Conservation (phyloP, 2,113 vertebrate genomes). For the Macquaria ambigua region DNA sequence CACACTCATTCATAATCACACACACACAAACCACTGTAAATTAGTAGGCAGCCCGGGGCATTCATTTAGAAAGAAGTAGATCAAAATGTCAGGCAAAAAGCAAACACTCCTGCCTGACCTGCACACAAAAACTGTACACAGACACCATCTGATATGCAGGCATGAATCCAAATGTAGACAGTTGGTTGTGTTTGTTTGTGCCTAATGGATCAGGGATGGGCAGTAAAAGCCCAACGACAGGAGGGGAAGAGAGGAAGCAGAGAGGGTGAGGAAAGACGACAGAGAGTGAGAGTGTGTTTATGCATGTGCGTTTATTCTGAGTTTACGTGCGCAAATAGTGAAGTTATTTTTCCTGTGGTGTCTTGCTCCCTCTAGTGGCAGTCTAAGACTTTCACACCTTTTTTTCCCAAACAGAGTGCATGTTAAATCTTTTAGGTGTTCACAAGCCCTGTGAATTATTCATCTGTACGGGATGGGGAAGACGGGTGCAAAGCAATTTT, state of each 20-base stretch:
- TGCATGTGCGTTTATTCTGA: background rate
- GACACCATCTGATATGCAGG: background rate
- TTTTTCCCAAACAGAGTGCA: background rate
- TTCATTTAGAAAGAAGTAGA: background rate
- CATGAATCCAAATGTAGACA: background rate
- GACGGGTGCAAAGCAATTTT: background rate
- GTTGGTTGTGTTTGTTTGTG: slow-evolving; percentile 22
- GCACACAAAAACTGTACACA: background rate
- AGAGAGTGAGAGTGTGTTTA: background rate
- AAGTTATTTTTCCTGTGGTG: slow-evolving; percentile 21
- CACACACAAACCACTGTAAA: background rate
- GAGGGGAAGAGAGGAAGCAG: background rate
- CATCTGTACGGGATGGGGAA: background rate
- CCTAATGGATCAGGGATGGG: slow-evolving; percentile 25
- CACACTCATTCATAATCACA: background rate
- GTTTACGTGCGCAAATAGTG: background rate
- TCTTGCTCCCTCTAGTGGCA: slow-evolving; percentile 62
- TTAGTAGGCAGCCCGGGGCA: background rate
- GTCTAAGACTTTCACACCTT: background rate
- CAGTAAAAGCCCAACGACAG: background rate
- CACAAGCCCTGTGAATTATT: background rate
- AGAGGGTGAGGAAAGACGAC: background rate
- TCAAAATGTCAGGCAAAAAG: background rate
- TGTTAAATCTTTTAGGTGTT: background rate
- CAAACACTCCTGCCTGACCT: background rate